Percentiles rank a stretch among this genome's conserved stretches.
phyloP scores from a whole-genome alignment of 1,140 invertebrate species.

The Drosophila seguyi region DNA sequence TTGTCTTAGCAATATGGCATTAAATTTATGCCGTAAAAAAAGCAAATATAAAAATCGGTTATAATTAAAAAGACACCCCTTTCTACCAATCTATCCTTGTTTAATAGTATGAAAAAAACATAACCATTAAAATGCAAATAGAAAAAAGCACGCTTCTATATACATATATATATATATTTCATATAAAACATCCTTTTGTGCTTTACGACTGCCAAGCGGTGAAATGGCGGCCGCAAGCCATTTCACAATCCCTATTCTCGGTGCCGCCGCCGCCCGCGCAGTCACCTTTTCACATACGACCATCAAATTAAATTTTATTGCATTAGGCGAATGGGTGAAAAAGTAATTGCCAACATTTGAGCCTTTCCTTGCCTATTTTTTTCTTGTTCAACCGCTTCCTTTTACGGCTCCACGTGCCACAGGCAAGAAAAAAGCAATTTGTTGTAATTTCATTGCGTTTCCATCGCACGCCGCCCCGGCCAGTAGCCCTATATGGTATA shows the following conservation, averaged over 20 bases:
- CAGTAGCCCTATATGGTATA: not conserved
- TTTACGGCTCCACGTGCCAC: constrained; percentile 31
- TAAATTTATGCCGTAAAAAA: constrained; percentile 2
- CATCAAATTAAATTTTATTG: constrained; percentile 80
- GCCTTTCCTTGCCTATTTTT: constrained; percentile 36
- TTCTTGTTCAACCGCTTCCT: constrained; percentile 25
- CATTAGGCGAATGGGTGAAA: constrained; percentile 70
- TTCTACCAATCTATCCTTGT: no score
- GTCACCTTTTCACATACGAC: constrained; percentile 46
- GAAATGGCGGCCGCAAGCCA: constrained; percentile 52
- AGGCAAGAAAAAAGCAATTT: constrained; percentile 60
- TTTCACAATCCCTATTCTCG: constrained; percentile 27
- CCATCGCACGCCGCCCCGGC: constrained; percentile 9
- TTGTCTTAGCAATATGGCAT: no score
- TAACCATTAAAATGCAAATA: constrained; percentile 71
- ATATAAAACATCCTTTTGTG: constrained; percentile 58
- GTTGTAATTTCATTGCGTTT: constrained; percentile 65
- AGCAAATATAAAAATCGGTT: constrained; percentile 4
- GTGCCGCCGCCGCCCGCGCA: constrained; percentile 11
- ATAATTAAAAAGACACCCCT: not conserved
- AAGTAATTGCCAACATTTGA: constrained; percentile 56
- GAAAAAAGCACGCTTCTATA: not conserved
- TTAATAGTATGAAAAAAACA: constrained; percentile 48
- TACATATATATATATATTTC: constrained; percentile 34
- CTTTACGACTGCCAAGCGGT: constrained; percentile 64